A percentile compares a stretch with the other conserved stretches of the same genome.
Evolutionary conservation across 2,113 vertebrate species (phyloP).

Genomic region (Sitta europaea): DNA sequence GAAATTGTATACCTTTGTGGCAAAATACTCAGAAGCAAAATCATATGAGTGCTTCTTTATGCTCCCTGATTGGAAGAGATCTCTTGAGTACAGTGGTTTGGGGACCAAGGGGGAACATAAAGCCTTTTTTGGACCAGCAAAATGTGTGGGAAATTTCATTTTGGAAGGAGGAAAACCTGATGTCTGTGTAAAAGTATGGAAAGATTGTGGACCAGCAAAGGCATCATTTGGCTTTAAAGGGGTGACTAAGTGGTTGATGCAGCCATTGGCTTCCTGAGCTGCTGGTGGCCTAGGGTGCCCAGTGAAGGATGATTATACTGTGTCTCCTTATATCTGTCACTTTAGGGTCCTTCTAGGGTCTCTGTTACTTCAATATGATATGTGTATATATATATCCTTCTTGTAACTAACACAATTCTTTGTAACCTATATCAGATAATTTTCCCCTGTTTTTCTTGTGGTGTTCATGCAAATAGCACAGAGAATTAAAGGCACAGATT

Average conservation of each 20-base stretch:
- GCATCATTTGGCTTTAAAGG: background rate
- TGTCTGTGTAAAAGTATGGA: background rate
- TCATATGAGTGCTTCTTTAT: background rate
- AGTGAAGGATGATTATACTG: background rate
- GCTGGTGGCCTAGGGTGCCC: background rate
- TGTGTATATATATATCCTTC: background rate
- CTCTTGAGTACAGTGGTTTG: background rate
- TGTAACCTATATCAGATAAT: background rate
- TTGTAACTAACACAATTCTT: background rate
- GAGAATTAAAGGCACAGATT: background rate
- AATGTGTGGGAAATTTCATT: background rate
- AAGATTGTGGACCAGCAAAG: background rate
- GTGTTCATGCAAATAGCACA: background rate
- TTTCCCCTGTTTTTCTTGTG: background rate
- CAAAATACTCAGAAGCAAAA: background rate
- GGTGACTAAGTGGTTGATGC: background rate
- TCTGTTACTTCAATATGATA: background rate
- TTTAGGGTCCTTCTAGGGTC: background rate
- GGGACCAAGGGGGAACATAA: background rate
- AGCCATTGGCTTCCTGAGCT: background rate
- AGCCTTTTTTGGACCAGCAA: background rate
- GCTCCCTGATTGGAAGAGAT: background rate
- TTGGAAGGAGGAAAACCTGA: background rate
- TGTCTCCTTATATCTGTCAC: background rate
- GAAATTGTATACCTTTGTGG: background rate